These are phyloP conservation scores for Panopea generosa DNA, from an alignment of 2,888 invertebrate genomes.

Conservation along the genomic window DNA sequence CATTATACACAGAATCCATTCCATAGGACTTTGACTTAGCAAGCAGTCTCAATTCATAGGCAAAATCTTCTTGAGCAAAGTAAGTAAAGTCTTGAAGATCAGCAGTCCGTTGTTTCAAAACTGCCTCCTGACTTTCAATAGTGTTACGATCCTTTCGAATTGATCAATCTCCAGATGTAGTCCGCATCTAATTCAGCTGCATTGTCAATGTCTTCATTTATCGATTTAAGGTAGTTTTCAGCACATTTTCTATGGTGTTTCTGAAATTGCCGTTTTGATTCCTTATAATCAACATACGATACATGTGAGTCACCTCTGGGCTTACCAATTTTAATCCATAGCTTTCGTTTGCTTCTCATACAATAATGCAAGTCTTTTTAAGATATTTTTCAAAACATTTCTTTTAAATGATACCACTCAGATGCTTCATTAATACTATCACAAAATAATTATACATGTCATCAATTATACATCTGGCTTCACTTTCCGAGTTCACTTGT, in stretches of 20 bases:
- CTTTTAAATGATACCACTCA: neutral
- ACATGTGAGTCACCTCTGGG: neutral
- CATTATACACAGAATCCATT: constrained; percentile 1
- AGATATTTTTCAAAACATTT: neutral
- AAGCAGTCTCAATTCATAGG: no score
- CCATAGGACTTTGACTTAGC: neutral
- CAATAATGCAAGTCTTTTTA: neutral
- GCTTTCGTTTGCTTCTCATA: neutral
- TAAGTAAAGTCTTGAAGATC: neutral
- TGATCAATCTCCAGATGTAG: constrained; percentile 1
- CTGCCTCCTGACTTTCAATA: no score
- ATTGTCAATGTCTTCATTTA: constrained; percentile 10
- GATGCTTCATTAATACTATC: neutral
- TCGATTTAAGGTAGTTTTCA: neutral
- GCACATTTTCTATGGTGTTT: neutral
- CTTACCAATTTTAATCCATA: constrained; percentile 8
- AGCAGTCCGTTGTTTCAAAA: no score
- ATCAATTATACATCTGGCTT: neutral
- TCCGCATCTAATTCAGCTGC: constrained; percentile 3
- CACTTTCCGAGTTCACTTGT: no score
- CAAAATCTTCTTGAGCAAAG: neutral
- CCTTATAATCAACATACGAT: neutral
- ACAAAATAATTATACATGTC: neutral
- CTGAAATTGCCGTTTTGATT: constrained; percentile 4
- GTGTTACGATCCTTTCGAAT: neutral